These are phyloP conservation scores for Somateria mollissima DNA, from an alignment of 2,797 vertebrate genomes.

Conservation along the genomic window DNA sequence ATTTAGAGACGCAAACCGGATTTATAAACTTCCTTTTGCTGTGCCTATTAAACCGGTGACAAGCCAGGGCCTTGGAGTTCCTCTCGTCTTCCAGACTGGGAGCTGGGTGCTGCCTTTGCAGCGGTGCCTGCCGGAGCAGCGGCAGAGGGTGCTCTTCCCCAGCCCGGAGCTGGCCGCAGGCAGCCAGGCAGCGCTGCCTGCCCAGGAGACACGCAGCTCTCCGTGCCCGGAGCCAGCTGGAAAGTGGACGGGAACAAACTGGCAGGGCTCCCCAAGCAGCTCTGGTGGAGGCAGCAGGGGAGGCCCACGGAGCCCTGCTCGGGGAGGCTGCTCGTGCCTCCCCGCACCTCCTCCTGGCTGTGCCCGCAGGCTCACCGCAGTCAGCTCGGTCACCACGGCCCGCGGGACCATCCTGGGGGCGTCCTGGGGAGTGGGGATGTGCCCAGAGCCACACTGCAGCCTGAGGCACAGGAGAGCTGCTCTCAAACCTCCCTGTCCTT, in stretches of 20 bases:
- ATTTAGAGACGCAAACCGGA: background rate
- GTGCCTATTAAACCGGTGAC: background rate
- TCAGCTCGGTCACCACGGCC: rapidly evolving
- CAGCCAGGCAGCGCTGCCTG: background rate
- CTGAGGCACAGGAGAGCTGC: background rate
- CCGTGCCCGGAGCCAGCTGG: background rate
- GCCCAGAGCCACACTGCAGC: background rate
- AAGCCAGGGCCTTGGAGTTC: background rate
- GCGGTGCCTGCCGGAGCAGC: rapidly evolving
- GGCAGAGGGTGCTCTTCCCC: background rate
- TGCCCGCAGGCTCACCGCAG: rapidly evolving
- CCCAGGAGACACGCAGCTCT: background rate
- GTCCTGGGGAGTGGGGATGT: background rate
- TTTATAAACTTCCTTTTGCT: slow-evolving; percentile 26
- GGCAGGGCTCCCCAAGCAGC: rapidly evolving
- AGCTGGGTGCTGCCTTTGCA: background rate
- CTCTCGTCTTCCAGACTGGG: background rate
- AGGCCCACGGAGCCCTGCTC: background rate
- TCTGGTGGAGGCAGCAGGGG: background rate
- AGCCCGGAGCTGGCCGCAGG: background rate
- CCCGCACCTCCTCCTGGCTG: background rate
- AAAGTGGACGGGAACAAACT: background rate
- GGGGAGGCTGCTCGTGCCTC: background rate
- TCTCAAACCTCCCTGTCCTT: background rate
- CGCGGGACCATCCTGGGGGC: rapidly evolving